phyloP scores from a whole-genome alignment of 2,888 invertebrate genomes.

The Nomada lathburiana region DNA sequence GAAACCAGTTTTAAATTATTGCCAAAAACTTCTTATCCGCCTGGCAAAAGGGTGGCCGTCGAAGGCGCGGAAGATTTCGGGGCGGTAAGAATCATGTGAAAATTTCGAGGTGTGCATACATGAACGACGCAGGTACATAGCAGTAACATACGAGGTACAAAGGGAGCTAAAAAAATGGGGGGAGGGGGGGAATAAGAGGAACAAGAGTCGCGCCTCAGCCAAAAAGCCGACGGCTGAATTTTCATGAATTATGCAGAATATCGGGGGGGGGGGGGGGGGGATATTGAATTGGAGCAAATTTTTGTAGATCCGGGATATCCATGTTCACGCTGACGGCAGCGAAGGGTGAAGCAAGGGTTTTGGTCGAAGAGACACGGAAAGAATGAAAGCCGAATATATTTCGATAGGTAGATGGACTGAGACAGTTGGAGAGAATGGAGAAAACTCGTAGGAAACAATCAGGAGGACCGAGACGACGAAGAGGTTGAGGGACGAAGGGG shows the following conservation, averaged over 20 bases:
- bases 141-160: constrained; percentile 23
- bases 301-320: constrained; percentile 83
- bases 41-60: too few relatives aligned
- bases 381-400: constrained; percentile 60
- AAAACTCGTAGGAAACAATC: constrained; percentile 82
- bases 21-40: too few relatives aligned
- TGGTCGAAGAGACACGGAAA: constrained; percentile 51
- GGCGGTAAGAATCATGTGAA: background rate
- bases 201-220: constrained; percentile 51
- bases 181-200: constrained; percentile 4
- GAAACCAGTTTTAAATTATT: too few relatives aligned
- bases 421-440: constrained; percentile 68
- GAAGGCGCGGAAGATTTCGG: background rate
- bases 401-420: constrained; percentile 50
- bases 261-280: constrained; percentile 76
- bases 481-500: constrained; percentile 65
- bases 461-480: constrained; percentile 76
- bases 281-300: constrained; percentile 82
- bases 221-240: constrained; percentile 82
- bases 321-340: constrained; percentile 83
- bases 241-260: constrained; percentile 84
- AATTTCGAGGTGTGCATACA: background rate
- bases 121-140: background rate
- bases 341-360: constrained; percentile 54
- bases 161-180: constrained; percentile 3